phyloP scores from a whole-genome alignment of 2,888 invertebrate genomes.

The Chirona hameri region DNA sequence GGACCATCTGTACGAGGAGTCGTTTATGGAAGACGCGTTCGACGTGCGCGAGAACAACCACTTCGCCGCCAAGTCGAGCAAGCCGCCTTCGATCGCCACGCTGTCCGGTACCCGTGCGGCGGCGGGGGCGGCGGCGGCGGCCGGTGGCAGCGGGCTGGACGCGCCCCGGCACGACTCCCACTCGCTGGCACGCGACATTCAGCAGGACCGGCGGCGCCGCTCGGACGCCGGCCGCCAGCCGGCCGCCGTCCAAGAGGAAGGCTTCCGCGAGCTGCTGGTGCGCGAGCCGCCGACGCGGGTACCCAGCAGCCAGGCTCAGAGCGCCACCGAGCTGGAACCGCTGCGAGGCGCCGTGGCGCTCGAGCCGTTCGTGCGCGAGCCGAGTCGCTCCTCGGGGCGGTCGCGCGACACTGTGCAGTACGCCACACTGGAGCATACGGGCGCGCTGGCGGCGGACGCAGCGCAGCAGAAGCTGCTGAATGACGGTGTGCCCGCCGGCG shows the following conservation, averaged over 20 bases:
- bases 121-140: not conserved
- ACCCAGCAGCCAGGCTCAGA: slow-evolving; percentile 23
- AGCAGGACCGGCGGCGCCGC: slow-evolving; percentile 11
- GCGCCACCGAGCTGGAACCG: slow-evolving; percentile 22
- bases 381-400: not conserved
- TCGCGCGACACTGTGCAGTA: slow-evolving; percentile 23
- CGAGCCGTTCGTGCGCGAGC: no score
- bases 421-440: slow-evolving; percentile 29
- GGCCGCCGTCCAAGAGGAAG: not conserved
- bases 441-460: not conserved
- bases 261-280: not conserved
- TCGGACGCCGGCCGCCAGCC: no score
- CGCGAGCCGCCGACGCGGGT: not conserved
- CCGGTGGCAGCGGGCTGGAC: no score
- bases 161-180: not conserved
- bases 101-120: not conserved
- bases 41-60: slow-evolving; percentile 10
- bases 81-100: slow-evolving; percentile 13
- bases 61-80: slow-evolving; percentile 12
- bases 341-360: not conserved
- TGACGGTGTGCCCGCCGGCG: not conserved
- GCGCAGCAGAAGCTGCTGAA: not conserved
- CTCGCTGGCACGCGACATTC: not conserved
- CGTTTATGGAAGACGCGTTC: slow-evolving; percentile 6
- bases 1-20: not conserved